These are phyloP conservation scores for Aplodontia rufa DNA, from an alignment of 2,113 vertebrate genomes.

Conservation along the genomic window DNA sequence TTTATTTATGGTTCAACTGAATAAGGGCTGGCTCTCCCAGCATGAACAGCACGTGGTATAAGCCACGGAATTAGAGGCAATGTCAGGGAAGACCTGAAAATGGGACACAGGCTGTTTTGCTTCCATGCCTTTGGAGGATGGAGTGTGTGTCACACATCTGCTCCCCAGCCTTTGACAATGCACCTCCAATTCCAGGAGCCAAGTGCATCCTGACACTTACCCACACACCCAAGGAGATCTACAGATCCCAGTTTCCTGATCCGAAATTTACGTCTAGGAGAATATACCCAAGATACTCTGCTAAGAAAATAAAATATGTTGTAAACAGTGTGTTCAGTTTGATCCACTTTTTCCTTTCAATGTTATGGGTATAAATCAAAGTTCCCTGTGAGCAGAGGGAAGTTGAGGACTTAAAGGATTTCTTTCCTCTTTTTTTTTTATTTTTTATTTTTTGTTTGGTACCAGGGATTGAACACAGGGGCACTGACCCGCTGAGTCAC, in stretches of 20 bases:
- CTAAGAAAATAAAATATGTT: not conserved
- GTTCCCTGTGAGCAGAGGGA: too few relatives aligned
- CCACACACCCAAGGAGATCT: too few relatives aligned
- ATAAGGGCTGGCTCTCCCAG: not conserved
- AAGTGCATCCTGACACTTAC: fast-evolving
- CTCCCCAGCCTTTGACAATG: not conserved
- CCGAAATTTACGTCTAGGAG: not conserved
- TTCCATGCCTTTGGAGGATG: not conserved
- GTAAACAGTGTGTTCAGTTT: fast-evolving
- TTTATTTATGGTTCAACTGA: not conserved
- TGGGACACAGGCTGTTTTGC: too few relatives aligned
- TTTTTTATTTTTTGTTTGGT: too few relatives aligned
- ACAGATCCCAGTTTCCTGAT: not conserved
- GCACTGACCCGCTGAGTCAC: too few relatives aligned
- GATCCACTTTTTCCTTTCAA: not conserved
- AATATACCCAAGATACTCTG: not conserved
- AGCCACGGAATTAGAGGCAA: not conserved
- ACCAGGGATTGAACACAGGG: too few relatives aligned
- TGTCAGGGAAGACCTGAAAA: too few relatives aligned
- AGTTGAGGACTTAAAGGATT: not conserved
- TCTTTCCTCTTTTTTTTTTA: not conserved
- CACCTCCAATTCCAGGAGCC: not conserved
- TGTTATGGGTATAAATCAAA: not conserved
- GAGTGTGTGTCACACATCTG: too few relatives aligned
- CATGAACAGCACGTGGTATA: fast-evolving